Percentiles rank a stretch among this genome's conserved stretches.
Conservation (phyloP, 2,888 invertebrate species). For the Arctia plantaginis region DNA sequence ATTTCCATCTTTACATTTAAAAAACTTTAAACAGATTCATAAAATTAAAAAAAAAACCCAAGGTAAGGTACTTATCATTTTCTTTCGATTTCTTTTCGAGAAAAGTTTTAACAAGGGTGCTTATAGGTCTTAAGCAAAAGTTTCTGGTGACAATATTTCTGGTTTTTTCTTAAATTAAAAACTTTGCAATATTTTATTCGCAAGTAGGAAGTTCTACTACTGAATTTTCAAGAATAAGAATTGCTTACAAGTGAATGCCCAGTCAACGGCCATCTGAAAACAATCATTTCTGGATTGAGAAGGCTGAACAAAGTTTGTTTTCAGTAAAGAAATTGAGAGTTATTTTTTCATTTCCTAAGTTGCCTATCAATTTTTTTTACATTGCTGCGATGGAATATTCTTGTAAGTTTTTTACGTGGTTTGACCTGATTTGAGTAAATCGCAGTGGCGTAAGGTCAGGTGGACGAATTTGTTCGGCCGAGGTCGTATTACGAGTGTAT, state of each 20-base stretch:
- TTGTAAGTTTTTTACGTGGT: slow-evolving; percentile 32
- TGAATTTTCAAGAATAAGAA: slow-evolving; percentile 30
- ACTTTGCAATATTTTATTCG: slow-evolving; percentile 49
- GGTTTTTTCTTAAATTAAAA: slow-evolving; percentile 61
- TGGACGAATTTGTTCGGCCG: slow-evolving; percentile 38
- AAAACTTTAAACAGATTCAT: slow-evolving; percentile 28
- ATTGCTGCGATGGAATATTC: slow-evolving; percentile 29
- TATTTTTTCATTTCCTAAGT: slow-evolving; percentile 25
- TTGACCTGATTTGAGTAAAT: slow-evolving; percentile 45
- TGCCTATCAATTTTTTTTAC: slow-evolving; percentile 24
- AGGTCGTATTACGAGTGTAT: slow-evolving; percentile 41
- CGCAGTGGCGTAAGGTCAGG: slow-evolving; percentile 42
- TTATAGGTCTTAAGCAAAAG: slow-evolving; percentile 44
- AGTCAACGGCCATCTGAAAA: slow-evolving; percentile 39
- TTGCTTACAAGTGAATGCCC: slow-evolving; percentile 27
- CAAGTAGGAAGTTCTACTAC: slow-evolving; percentile 22
- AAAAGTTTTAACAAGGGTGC: slow-evolving; percentile 58
- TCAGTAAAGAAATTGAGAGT: slow-evolving; percentile 24
- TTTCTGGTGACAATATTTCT: slow-evolving; percentile 45
- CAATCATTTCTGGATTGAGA: slow-evolving; percentile 39
- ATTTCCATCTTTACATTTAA: slow-evolving; percentile 28
- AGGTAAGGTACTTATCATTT: slow-evolving; percentile 28
- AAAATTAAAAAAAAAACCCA: slow-evolving; percentile 27
- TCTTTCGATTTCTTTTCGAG: slow-evolving; percentile 39
- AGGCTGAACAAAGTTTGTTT: slow-evolving; percentile 29